Percentiles rank a stretch among this genome's conserved stretches.
Conservation (phyloP, 2,797 vertebrate species). For the Muscicapa comitata region DNA sequence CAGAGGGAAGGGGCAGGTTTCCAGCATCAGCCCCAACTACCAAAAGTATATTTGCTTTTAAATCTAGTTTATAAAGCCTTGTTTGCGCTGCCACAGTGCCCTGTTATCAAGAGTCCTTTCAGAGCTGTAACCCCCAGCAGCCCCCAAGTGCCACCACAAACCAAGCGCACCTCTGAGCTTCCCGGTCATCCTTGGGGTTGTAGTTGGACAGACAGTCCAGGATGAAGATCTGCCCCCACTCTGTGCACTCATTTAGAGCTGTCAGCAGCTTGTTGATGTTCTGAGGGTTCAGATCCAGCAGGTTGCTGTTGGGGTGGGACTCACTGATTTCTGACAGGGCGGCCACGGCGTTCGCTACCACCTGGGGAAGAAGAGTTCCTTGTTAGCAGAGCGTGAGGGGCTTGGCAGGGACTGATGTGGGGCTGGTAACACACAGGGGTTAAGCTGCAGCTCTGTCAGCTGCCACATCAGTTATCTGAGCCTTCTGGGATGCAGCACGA, state of each 20-base stretch:
- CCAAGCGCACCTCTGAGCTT: conserved; percentile 77
- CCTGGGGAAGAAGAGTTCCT: conserved; percentile 41
- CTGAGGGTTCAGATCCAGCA: conserved; percentile 83
- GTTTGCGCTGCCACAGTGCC: neutral
- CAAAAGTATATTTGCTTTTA: neutral
- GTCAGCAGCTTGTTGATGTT: conserved; percentile 84
- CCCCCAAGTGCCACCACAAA: neutral
- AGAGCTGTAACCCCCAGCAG: neutral
- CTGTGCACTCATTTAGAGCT: conserved; percentile 81
- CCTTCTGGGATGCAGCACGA: neutral
- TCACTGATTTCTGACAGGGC: conserved; percentile 83
- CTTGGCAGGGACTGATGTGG: neutral
- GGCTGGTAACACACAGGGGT: neutral
- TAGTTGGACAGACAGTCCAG: conserved; percentile 84
- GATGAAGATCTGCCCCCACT: conserved; percentile 86
- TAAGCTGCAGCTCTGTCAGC: neutral
- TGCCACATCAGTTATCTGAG: neutral
- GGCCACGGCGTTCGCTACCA: conserved; percentile 82
- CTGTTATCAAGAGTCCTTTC: neutral
- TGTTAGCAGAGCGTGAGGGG: neutral
- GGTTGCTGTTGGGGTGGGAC: conserved; percentile 83
- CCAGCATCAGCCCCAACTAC: neutral
- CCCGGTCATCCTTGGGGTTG: conserved; percentile 82
- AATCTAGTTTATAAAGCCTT: neutral
- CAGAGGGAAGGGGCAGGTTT: neutral